phyloP scores from a whole-genome alignment of 2,113 vertebrate genomes.

The Anarhynchus alexandrinus region DNA sequence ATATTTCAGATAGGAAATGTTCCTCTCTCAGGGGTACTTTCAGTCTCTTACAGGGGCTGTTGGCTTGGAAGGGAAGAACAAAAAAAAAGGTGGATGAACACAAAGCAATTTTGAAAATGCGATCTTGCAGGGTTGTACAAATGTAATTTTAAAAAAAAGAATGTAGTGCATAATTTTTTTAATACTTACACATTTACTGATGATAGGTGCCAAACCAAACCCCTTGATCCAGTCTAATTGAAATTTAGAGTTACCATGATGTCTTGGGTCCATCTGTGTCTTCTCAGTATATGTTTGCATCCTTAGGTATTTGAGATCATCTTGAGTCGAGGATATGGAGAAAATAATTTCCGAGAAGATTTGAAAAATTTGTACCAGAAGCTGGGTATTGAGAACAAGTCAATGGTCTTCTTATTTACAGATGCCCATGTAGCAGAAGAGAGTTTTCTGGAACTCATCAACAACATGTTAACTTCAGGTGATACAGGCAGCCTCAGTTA shows the following conservation, averaged over 20 bases:
- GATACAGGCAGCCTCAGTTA: neutral
- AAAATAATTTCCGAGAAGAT: conserved; percentile 87
- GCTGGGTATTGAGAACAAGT: conserved; percentile 88
- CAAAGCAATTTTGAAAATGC: neutral
- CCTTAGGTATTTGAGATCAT: conserved; percentile 90
- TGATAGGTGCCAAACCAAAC: neutral
- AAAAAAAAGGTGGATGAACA: neutral
- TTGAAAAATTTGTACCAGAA: conserved; percentile 87
- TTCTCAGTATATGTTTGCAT: neutral
- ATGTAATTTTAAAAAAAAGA: neutral
- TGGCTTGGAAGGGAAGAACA: neutral
- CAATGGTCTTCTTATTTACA: conserved; percentile 89
- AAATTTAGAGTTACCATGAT: neutral
- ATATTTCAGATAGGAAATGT: neutral
- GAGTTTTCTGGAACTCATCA: conserved; percentile 95
- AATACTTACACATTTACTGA: neutral
- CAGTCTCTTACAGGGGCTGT: neutral
- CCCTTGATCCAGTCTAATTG: neutral
- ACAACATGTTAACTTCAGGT: conserved; percentile 99
- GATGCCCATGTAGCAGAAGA: conserved; percentile 92
- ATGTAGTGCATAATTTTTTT: neutral
- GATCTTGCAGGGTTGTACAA: neutral
- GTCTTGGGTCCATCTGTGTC: neutral
- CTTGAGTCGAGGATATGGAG: conserved; percentile 87
- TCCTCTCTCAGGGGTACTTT: neutral